Evolutionary conservation across 2,888 invertebrate genomes (phyloP), one percentile per base, ranked within the genome.

Genomic region (Aleiodes leptofemur): DNA sequence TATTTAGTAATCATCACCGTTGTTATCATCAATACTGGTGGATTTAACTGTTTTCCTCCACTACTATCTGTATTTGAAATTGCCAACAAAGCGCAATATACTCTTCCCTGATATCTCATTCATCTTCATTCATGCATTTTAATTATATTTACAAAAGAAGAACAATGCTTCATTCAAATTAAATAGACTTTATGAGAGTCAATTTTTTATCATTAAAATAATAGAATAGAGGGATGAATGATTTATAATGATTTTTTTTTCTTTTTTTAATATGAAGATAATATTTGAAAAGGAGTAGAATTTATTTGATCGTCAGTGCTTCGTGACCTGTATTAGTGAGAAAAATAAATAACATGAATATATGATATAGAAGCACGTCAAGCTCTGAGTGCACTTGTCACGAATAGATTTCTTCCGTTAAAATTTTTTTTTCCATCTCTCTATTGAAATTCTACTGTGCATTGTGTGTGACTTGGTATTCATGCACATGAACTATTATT

Each of bases 391-490:
- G 53, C 57, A 57, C 38, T 71, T 73, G 69, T 69, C 73, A 73
- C 66, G 57, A 73, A 68, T 73, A 50, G 43, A 73, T 73, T 66
- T 31, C 73, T 68, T 69, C 68, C 56, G 68, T 56, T 23, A 48
- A 23, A 50, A 34, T 23, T 29, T 68, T 57, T 68, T 57, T 57
- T 56, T 56, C 57, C 13, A 31, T 31, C 31, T 29, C 11, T 57
- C 57, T 57, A 43, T 43, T 43, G 43, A 43, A 9, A 43, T 43
- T 43, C 43, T 9, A 43, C 7, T 43, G 43, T 43, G 9, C 34
- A 43, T 8, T 11, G 43, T 34, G 43, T 34, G 9, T 38, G 9
- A 43, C 11, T 43, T 11, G 43, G 11, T 43, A 43, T 38, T 8
- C 38, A 7, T 3, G 38, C 38, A 5, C 38, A 38, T 43, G 43